These are phyloP conservation scores for Papilio helenus DNA, from an alignment of 1,140 invertebrate genomes.

Conservation along the genomic window DNA sequence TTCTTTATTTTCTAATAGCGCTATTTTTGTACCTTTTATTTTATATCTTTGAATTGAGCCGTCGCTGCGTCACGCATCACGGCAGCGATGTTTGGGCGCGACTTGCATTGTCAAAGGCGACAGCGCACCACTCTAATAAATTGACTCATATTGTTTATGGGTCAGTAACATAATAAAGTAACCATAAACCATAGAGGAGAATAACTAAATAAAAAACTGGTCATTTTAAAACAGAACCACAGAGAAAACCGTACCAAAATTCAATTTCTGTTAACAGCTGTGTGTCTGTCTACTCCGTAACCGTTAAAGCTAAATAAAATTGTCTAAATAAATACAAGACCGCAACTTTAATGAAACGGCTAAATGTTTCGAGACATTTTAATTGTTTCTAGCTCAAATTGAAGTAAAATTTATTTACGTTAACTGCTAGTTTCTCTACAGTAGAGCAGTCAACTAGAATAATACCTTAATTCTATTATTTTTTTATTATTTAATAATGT, in stretches of 20 bases:
- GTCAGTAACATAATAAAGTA: not conserved
- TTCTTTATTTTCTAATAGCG: too few species aligned
- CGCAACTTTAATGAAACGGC: not conserved
- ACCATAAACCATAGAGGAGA: not conserved
- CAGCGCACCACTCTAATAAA: constrained; percentile 8
- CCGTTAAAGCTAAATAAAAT: not conserved
- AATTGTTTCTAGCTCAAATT: not conserved
- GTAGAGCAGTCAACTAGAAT: not conserved
- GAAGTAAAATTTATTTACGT: not conserved
- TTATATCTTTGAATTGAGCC: constrained; percentile 40
- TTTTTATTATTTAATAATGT: not conserved
- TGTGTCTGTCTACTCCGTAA: not conserved
- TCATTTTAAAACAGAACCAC: not conserved
- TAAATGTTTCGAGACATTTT: not conserved
- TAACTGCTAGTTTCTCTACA: not conserved
- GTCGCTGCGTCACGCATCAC: constrained; percentile 30
- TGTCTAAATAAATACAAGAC: not conserved
- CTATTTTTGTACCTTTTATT: too few species aligned
- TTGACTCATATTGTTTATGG: not conserved
- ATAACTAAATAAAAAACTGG: not conserved
- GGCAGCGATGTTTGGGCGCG: constrained; percentile 21
- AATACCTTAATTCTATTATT: not conserved
- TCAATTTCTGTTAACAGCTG: not conserved
- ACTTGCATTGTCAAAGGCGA: constrained; percentile 8
- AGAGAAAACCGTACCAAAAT: not conserved